phyloP scores from a whole-genome alignment of 2,113 vertebrate genomes.

The Sarotherodon lohbergeri region DNA sequence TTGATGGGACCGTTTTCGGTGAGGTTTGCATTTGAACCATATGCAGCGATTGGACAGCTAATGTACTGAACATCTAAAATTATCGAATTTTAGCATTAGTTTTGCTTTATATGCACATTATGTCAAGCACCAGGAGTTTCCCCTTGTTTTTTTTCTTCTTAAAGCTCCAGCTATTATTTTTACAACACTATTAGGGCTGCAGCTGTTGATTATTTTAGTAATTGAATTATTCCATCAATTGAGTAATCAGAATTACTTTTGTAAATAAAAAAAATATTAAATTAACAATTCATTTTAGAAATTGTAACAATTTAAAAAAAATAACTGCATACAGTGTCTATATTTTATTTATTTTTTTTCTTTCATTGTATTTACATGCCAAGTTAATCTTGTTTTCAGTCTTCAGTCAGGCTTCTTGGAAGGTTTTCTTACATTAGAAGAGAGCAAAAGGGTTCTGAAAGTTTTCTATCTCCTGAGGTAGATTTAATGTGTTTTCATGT shows the following conservation, averaged over 20 bases:
- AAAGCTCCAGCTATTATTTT: not conserved
- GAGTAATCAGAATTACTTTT: not conserved
- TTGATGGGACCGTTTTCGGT: not conserved
- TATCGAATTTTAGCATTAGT: not conserved
- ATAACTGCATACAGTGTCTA: not conserved
- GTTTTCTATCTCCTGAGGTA: not conserved
- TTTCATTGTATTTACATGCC: not conserved
- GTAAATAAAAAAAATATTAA: not conserved
- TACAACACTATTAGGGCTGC: not conserved
- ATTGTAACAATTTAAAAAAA: not conserved
- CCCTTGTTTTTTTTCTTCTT: not conserved
- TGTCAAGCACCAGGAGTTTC: not conserved
- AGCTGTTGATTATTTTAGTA: not conserved
- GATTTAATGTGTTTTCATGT: not conserved
- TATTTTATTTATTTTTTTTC: too few relatives aligned
- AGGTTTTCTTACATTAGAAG: not conserved
- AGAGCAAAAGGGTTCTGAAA: not conserved
- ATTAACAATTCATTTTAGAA: not conserved
- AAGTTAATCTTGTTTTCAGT: not conserved
- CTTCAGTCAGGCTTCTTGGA: not conserved
- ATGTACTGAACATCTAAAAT: not conserved
- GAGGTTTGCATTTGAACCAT: not conserved
- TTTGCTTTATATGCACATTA: not conserved
- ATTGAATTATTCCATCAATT: not conserved
- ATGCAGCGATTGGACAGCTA: not conserved